phyloP scores from a whole-genome alignment of 2,888 invertebrate genomes.

The Crossocerus cetratus region DNA sequence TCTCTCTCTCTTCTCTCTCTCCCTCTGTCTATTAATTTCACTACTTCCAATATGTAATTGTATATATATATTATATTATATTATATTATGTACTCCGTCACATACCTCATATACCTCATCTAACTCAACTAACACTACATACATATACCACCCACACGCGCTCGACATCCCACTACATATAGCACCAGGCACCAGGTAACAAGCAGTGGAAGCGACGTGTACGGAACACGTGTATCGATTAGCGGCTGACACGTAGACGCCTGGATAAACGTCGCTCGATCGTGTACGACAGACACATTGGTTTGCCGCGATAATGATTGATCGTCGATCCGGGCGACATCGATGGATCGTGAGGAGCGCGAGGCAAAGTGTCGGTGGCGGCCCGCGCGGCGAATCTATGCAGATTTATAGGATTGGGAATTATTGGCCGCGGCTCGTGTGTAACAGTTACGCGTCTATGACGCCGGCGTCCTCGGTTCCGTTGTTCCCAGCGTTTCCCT shows the following conservation, averaged over 20 bases:
- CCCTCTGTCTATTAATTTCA: slow-evolving; percentile 47
- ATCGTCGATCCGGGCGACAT: background rate
- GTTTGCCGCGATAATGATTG: slow-evolving; percentile 7
- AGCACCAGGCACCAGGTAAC: background rate
- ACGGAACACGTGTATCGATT: background rate
- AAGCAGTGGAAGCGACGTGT: background rate
- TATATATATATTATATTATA: slow-evolving; percentile 30
- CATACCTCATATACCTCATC: no score
- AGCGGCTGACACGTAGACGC: slow-evolving; percentile 1
- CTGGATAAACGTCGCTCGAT: slow-evolving; percentile 5
- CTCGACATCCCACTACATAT: no score
- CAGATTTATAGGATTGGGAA: slow-evolving; percentile 29
- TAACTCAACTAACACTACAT: background rate
- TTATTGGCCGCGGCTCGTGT: slow-evolving; percentile 14
- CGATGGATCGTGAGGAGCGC: slow-evolving; percentile 16
- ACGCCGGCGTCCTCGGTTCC: slow-evolving; percentile 4
- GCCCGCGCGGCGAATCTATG: no score
- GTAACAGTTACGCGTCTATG: slow-evolving; percentile 22
- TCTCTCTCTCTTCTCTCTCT: slow-evolving; percentile 1
- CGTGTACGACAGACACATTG: slow-evolving; percentile 9
- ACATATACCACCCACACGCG: slow-evolving; percentile 3
- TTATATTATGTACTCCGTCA: no score
- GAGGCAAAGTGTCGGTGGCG: slow-evolving; percentile 8
- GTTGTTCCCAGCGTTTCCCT: slow-evolving; percentile 23
- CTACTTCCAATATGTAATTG: slow-evolving; percentile 45